phyloP scores from a whole-genome alignment of 2,113 vertebrate genomes.

The Perccottus glenii region DNA sequence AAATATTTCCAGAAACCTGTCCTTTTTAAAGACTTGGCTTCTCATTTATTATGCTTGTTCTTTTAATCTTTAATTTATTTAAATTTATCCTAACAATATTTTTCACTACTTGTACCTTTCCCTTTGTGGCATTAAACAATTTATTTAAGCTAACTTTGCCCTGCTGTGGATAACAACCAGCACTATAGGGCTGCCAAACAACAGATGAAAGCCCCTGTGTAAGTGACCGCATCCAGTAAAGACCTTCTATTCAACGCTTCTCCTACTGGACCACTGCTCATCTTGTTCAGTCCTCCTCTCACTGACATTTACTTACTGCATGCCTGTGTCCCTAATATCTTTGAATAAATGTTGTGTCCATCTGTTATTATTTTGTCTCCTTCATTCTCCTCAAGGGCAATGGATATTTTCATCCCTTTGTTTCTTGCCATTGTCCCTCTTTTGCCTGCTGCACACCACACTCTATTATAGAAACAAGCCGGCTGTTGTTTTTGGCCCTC shows the following conservation, averaged over 20 bases:
- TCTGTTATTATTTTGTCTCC: conserved; percentile 68
- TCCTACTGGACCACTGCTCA: conserved; percentile 46
- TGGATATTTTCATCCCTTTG: conserved; percentile 52
- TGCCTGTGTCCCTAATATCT: conserved; percentile 61
- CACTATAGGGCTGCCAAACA: conserved; percentile 36
- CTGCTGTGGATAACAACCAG: conserved; percentile 12
- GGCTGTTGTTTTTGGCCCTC: conserved; percentile 15
- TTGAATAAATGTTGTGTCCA: conserved; percentile 61
- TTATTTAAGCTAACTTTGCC: background rate
- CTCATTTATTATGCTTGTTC: no score
- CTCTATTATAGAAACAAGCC: conserved; percentile 12
- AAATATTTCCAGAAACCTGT: no score
- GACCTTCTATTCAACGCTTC: conserved; percentile 27
- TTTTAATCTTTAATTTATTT: no score
- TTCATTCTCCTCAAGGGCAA: conserved; percentile 57
- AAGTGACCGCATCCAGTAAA: conserved; percentile 24
- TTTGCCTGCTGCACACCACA: conserved; percentile 10
- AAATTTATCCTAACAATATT: background rate
- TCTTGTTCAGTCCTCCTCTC: conserved; percentile 34
- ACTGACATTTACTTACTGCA: conserved; percentile 68
- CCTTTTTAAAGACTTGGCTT: no score
- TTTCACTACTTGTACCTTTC: background rate
- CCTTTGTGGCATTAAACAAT: conserved; percentile 12
- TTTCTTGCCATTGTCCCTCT: conserved; percentile 37
- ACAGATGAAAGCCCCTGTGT: conserved; percentile 32